phyloP scores from a whole-genome alignment of 2,888 invertebrate species.

The Listrodromus nycthemerus region DNA sequence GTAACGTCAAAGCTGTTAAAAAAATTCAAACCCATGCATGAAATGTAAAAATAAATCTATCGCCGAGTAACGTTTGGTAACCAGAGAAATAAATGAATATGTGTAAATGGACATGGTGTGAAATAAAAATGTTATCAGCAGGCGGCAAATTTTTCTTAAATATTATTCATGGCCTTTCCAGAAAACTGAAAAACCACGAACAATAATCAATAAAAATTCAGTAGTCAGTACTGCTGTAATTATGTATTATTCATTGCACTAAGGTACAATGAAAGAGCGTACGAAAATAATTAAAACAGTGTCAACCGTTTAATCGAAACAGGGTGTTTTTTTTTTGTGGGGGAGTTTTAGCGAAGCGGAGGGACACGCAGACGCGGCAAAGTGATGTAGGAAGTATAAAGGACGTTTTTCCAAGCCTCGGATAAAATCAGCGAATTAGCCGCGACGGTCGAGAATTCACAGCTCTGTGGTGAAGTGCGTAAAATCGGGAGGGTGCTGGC shows the following conservation, averaged over 20 bases:
- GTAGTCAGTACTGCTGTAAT: too few species aligned
- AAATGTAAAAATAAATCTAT: background rate
- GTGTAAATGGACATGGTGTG: background rate
- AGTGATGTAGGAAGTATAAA: background rate
- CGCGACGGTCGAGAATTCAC: conserved; percentile 58
- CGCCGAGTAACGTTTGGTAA: too few species aligned
- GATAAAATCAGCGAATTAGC: conserved; percentile 68
- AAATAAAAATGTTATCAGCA: background rate
- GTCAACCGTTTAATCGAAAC: background rate
- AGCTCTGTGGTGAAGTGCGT: conserved; percentile 72
- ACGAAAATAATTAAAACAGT: background rate
- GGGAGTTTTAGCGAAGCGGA: conserved; percentile 5
- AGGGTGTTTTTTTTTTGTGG: background rate
- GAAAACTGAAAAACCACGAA: too few species aligned
- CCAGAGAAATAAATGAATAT: background rate
- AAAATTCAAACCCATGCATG: too few species aligned
- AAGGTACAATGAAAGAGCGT: background rate
- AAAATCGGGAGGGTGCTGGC: conserved; percentile 77
- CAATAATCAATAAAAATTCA: too few species aligned
- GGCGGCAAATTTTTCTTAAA: background rate
- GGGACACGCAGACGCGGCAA: background rate
- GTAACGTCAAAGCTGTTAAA: background rate
- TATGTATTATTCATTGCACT: too few species aligned
- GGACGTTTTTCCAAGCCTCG: conserved; percentile 21
- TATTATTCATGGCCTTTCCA: background rate